Evolutionary conservation across 2,113 vertebrate genomes (phyloP), one percentile per base, ranked within the genome.

Genomic region (Bubo blakistoni): DNA sequence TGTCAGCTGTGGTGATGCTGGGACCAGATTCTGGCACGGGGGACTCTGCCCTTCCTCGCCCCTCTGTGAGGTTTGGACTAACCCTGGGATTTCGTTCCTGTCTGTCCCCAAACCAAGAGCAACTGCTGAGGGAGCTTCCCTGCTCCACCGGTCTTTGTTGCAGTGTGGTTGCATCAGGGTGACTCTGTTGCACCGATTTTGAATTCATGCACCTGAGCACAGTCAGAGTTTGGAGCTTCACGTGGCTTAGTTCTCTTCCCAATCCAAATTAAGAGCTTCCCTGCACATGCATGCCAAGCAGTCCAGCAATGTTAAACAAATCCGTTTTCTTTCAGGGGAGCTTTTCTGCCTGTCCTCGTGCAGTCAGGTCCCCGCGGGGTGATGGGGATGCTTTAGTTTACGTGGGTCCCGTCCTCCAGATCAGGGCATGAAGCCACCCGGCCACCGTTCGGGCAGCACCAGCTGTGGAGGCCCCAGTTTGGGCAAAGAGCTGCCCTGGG

Each of bases 211-310:
- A 7, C 13, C 38, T 8, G 40, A 61, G 77, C 42, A 4, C 1
- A 0, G 10, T 30, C 61, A 11, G 62, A n/a, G 16, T 5, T n/a
- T 4, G 29, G 11, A 8, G 2, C 0, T 63, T 36, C 16, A 0
- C 1, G 29, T 18, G n/a, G 17, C 69, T 87, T 27, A 5, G 36
- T 72, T 63, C 61, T 2, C n/a, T 38, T 27, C 2, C n/a, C 34
- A 20, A 1, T 10, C 57, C 52, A 2, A 29, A 47, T 9, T 2
- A 32, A 20, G 70, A 86, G 17, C 21, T 69, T 16, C 84, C 67
- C 38, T 46, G 59, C 51, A 4, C 5, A 0, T 5, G 40, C 69
- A 7, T 15, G 9, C 86, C 2, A 8, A 69, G 72, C 83, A 3
- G 14, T 40, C 52, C 92, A 65, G 81, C 54, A 29, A 3, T 27